phyloP scores from a whole-genome alignment of 1,140 invertebrate genomes.

The Zaprionus kolodkinae region DNA sequence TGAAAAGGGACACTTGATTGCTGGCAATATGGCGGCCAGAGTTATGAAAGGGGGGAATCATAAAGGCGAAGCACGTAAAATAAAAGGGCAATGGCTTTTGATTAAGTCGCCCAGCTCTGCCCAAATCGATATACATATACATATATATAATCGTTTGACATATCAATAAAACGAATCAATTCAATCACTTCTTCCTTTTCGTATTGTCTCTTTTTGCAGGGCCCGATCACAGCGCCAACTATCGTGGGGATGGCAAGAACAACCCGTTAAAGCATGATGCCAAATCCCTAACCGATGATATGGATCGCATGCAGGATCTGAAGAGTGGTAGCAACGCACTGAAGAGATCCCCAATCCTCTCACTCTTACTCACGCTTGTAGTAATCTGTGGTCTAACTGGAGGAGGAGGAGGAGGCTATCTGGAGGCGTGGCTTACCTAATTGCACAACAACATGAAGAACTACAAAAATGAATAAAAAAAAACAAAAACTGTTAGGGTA shows the following conservation, averaged over 20 bases:
- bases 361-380: not conserved
- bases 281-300: slow-evolving; percentile 72
- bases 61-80: slow-evolving; percentile 56
- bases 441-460: not conserved
- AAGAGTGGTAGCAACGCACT: slow-evolving; percentile 26
- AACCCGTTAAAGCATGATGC: slow-evolving; percentile 70
- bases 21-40: slow-evolving; percentile 55
- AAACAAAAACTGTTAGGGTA: slow-evolving; percentile 14
- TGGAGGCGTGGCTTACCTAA: slow-evolving; percentile 60
- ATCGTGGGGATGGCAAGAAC: slow-evolving; percentile 64
- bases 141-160: slow-evolving; percentile 18
- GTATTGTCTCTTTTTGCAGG: slow-evolving; percentile 44
- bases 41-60: slow-evolving; percentile 58
- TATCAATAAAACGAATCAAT: slow-evolving; percentile 22
- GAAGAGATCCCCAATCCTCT: not conserved
- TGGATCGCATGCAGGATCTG: slow-evolving; percentile 74
- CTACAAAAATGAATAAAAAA: not conserved
- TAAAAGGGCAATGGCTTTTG: slow-evolving; percentile 54
- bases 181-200: slow-evolving; percentile 12
- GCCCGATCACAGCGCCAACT: slow-evolving; percentile 72
- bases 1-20: slow-evolving; percentile 80
- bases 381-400: not conserved
- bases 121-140: slow-evolving; percentile 13
- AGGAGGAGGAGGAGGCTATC: not conserved
- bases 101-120: slow-evolving; percentile 60